These are phyloP conservation scores for Chaetodon trifasciatus DNA, from an alignment of 2,797 vertebrate species.

Conservation along the genomic window DNA sequence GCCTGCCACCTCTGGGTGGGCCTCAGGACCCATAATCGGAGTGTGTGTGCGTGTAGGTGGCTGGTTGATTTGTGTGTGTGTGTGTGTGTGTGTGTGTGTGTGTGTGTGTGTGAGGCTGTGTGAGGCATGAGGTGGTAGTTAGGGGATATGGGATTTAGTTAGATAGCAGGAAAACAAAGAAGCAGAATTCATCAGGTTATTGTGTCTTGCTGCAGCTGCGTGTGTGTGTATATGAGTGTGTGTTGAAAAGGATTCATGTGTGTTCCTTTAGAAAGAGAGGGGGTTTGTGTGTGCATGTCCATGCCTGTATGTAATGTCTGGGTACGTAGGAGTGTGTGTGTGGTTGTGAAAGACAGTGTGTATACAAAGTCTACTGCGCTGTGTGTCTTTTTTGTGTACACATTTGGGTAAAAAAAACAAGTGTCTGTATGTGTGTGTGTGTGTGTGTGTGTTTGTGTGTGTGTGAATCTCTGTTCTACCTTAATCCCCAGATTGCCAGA, in stretches of 20 bases:
- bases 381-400: slow-evolving; percentile 39
- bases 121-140: slow-evolving; percentile 62
- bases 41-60: slow-evolving; percentile 49
- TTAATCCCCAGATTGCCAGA: slow-evolving; percentile 75
- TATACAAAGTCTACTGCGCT: slow-evolving; percentile 5
- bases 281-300: slow-evolving; percentile 15
- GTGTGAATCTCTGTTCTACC: slow-evolving; percentile 47
- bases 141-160: slow-evolving; percentile 63
- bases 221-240: slow-evolving; percentile 14
- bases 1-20: slow-evolving; percentile 76
- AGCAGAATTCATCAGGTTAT: slow-evolving; percentile 66
- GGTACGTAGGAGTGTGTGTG: slow-evolving; percentile 19
- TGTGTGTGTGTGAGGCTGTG: slow-evolving; percentile 21
- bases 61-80: slow-evolving; percentile 53
- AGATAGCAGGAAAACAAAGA: slow-evolving; percentile 55
- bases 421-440: slow-evolving; percentile 19
- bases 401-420: slow-evolving; percentile 10
- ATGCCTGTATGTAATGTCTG: slow-evolving; percentile 35
- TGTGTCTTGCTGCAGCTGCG: slow-evolving; percentile 41
- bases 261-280: slow-evolving; percentile 34
- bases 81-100: slow-evolving; percentile 55
- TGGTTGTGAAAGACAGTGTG: slow-evolving; percentile 9
- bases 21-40: slow-evolving; percentile 64
- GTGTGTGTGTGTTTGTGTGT: slow-evolving; percentile 23
- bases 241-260: slow-evolving; percentile 19